These are phyloP conservation scores for Engraulis encrasicolus DNA, from an alignment of 2,113 vertebrate species.

Conservation along the genomic window DNA sequence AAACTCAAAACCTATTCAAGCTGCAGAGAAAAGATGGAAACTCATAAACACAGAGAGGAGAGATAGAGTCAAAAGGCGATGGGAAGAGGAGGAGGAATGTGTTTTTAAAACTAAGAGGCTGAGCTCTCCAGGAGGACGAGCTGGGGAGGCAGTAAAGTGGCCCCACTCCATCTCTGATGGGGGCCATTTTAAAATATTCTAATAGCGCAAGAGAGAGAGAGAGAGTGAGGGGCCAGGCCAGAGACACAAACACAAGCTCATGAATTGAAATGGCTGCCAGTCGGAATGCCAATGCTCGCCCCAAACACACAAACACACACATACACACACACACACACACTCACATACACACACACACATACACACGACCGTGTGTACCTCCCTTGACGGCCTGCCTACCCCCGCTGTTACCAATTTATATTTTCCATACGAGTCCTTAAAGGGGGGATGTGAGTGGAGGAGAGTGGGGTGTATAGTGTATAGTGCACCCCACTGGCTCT, in stretches of 20 bases:
- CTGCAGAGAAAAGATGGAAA: background rate
- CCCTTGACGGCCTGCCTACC: slow-evolving; percentile 43
- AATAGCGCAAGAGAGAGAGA: slow-evolving; percentile 52
- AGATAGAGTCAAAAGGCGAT: slow-evolving; percentile 41
- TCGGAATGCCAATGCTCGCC: slow-evolving; percentile 70
- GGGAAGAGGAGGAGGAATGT: slow-evolving; percentile 13
- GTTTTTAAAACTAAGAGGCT: background rate
- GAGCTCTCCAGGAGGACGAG: slow-evolving; percentile 39
- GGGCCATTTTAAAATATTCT: slow-evolving; percentile 68
- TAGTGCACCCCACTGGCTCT: too few species aligned
- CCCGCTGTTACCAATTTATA: slow-evolving; percentile 77
- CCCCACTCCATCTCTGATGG: slow-evolving; percentile 56
- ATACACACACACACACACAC: slow-evolving; percentile 10
- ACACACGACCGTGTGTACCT: background rate
- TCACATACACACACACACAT: background rate
- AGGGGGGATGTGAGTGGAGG: slow-evolving; percentile 67
- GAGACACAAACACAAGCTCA: slow-evolving; percentile 67
- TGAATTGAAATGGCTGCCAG: slow-evolving; percentile 67
- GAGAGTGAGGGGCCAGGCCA: slow-evolving; percentile 36
- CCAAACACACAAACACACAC: background rate
- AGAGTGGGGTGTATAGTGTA: slow-evolving; percentile 58
- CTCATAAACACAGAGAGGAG: background rate
- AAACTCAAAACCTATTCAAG: background rate
- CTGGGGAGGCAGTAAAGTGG: background rate
- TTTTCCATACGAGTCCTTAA: slow-evolving; percentile 78